Percentiles rank a stretch among this genome's conserved stretches.
phyloP scores from a whole-genome alignment of 37 sponge, comb jelly and placozoan genomes.

The Ianthella basta region DNA sequence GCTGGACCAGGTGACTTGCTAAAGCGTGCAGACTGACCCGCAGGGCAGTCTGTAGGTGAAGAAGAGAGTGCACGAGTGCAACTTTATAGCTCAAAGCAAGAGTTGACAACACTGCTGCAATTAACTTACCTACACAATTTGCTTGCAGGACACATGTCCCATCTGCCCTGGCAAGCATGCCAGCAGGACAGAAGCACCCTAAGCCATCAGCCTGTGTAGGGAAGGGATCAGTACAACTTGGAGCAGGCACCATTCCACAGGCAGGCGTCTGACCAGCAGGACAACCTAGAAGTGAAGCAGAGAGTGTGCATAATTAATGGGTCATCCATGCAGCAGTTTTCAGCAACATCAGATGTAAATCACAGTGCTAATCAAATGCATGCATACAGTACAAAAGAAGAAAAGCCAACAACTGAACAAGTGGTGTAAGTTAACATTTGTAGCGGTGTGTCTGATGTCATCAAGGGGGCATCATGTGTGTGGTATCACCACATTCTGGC shows the following conservation, averaged over 20 bases:
- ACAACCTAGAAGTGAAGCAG: background rate
- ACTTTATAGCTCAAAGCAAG: background rate
- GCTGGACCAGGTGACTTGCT: background rate
- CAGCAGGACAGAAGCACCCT: slow-evolving; percentile 28
- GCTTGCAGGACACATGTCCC: background rate
- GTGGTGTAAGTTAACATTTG: no score
- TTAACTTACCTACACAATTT: background rate
- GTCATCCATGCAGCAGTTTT: no score
- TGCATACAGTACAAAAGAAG: no score
- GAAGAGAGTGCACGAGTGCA: background rate
- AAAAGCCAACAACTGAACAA: no score
- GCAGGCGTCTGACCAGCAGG: slow-evolving; percentile 7
- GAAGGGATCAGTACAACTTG: background rate
- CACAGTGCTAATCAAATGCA: no score
- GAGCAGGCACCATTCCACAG: background rate
- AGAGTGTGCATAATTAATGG: no score
- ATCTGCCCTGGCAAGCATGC: background rate
- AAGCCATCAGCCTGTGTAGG: background rate
- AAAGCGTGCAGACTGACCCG: background rate
- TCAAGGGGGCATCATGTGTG: no score
- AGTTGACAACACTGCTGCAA: no score
- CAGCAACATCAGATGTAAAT: no score
- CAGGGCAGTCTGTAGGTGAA: background rate
- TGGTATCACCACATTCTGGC: no score
- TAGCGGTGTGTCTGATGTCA: no score